Evolutionary conservation across 2,888 invertebrate species (phyloP), one percentile per base, ranked within the genome.

Genomic region (Eupithecia subfuscata): DNA sequence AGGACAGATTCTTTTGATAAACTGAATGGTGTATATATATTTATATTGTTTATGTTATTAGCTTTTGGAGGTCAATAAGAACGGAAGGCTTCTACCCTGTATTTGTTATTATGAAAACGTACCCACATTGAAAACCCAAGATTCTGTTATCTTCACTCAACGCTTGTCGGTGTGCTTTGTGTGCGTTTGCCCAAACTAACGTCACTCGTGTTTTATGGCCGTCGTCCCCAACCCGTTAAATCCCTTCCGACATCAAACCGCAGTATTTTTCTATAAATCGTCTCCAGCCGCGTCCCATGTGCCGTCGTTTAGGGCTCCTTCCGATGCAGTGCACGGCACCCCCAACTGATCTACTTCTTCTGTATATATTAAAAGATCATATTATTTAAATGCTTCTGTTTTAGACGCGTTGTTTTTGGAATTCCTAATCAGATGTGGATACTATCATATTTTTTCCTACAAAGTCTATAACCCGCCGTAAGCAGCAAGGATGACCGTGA

Each of bases 281-380:
- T 76, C 70, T 48, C 48, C 18, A 2, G 7, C 30, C 60, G 56
- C 64, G 48, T 72, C 67, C 70, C 45, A 56, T 34, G 67, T 52
- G 63, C 68, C 75, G 25, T 52, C 40, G 60, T 68, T 70, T 73
- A 69, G 72, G 74, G 63, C 70, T 76, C 70, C 67, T 77, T 64
- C 34, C 43, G 18, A 77, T 71, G 71, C 74, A 8, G 65, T 16
- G 43, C 76, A 71, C 76, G 76, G 56, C 2, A 67, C 74, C 76
- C 71, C 72, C 71, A 25, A 64, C 60, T 78, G 76, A 78, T 78
- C 78, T 75, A 73, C 74, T 78, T 75, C 78, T 75, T 25, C 60
- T 16, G 65, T 74, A 77, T 76, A 68, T 74, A 77, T 76, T 80
- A 75, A n/a, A n/a, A n/a, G n/a, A n/a, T 75, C 76, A 74, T 75